Evolutionary conservation across 2,888 invertebrate genomes (phyloP).

Genomic region (Gonocerus acuteangulatus): DNA sequence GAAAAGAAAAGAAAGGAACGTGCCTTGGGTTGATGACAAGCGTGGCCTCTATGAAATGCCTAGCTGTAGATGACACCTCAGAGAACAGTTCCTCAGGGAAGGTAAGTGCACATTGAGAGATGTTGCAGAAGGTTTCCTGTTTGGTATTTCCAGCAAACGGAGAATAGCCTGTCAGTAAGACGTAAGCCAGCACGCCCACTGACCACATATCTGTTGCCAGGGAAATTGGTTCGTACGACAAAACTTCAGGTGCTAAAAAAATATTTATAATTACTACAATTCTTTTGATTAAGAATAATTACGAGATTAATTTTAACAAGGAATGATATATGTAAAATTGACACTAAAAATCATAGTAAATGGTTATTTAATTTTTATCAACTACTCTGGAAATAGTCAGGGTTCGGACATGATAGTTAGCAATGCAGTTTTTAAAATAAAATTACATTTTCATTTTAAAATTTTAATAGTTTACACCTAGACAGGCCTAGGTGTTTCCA

Average conservation of each 20-base stretch:
- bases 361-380: too few relatives aligned
- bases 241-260: constrained; percentile 75
- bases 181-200: constrained; percentile 88
- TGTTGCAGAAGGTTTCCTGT: constrained; percentile 95
- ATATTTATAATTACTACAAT: constrained; percentile 13
- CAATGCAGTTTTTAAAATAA: too few relatives aligned
- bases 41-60: constrained; percentile 82
- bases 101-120: constrained; percentile 84
- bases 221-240: constrained; percentile 88
- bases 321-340: too few relatives aligned
- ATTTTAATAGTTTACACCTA: too few relatives aligned
- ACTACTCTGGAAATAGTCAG: too few relatives aligned
- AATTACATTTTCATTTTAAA: too few relatives aligned
- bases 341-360: too few relatives aligned
- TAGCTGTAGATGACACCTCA: constrained; percentile 74
- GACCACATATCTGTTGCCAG: constrained; percentile 95
- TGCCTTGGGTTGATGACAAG: constrained; percentile 88
- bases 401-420: too few relatives aligned
- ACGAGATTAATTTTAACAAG: too few relatives aligned
- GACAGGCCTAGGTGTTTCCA: too few relatives aligned
- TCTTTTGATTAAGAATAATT: background rate
- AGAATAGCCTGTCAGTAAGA: constrained; percentile 85
- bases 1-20: too few relatives aligned
- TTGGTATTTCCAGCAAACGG: constrained; percentile 93
- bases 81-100: constrained; percentile 89